Conservation (phyloP, 2,888 invertebrate species). For the Vesta saturnalis region DNA sequence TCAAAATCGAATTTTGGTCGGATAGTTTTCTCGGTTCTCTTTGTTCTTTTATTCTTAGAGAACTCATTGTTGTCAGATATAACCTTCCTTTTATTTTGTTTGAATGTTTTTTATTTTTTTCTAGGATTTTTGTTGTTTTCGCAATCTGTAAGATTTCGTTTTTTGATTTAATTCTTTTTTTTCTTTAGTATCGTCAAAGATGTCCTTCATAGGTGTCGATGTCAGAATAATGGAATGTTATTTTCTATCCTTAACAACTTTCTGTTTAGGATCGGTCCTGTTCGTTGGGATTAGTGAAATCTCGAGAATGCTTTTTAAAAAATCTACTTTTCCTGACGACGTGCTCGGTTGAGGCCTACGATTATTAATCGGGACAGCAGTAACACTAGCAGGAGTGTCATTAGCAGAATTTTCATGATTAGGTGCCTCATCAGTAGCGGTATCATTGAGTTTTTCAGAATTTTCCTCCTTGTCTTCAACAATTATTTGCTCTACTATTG, state of each 20-base stretch:
- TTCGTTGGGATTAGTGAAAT: too few relatives aligned
- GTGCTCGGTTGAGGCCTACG: not conserved
- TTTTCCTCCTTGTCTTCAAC: not conserved
- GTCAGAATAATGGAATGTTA: conserved; percentile 1
- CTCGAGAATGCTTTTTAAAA: not conserved
- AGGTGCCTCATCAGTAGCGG: not conserved
- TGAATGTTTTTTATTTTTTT: not conserved
- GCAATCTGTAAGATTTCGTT: not conserved
- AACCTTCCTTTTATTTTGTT: not conserved
- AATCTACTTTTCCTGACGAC: too few relatives aligned
- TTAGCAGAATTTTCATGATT: conserved; percentile 2
- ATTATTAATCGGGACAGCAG: conserved; percentile 1
- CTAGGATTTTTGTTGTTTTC: not conserved
- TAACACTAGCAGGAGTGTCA: too few relatives aligned
- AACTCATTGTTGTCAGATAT: not conserved
- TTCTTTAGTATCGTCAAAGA: too few relatives aligned
- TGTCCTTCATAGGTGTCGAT: too few relatives aligned
- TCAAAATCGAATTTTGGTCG: not conserved
- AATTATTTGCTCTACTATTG: not conserved
- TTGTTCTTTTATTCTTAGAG: conserved; percentile 3
- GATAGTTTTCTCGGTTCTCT: not conserved
- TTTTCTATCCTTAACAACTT: not conserved
- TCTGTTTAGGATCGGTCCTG: not conserved
- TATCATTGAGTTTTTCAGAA: not conserved
- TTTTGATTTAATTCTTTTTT: not conserved